Percentiles rank a stretch among this genome's conserved stretches.
These are phyloP conservation scores for Synaphobranchus kaupii DNA, from an alignment of 2,797 vertebrate species.

Conservation along the genomic window DNA sequence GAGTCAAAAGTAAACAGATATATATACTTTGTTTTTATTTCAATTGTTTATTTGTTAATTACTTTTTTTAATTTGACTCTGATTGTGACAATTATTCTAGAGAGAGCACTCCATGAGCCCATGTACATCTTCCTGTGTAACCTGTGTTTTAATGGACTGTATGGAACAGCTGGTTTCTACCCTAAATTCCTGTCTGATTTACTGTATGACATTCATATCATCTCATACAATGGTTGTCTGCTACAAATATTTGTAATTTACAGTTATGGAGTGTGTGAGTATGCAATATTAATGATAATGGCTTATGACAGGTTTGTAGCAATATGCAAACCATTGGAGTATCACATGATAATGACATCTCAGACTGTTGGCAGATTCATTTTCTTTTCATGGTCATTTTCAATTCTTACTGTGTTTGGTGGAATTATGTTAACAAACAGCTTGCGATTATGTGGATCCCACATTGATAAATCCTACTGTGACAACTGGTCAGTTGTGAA, in stretches of 20 bases:
- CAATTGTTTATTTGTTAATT: not conserved
- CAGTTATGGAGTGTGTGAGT: constrained; percentile 47
- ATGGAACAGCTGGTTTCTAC: constrained; percentile 34
- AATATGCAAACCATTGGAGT: constrained; percentile 64
- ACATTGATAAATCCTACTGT: constrained; percentile 55
- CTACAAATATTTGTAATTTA: constrained; percentile 29
- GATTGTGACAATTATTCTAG: constrained; percentile 16
- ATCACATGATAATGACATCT: constrained; percentile 57
- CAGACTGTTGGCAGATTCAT: not conserved
- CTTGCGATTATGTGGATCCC: not conserved
- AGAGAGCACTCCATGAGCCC: constrained; percentile 33
- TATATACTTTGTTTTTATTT: not conserved
- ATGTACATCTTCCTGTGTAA: constrained; percentile 35
- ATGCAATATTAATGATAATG: constrained; percentile 64
- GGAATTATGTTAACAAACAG: not conserved
- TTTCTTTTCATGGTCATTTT: not conserved
- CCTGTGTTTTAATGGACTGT: constrained; percentile 35
- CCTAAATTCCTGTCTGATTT: constrained; percentile 24
- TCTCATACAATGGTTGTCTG: constrained; percentile 56
- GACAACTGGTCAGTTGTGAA: constrained; percentile 64
- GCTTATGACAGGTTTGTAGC: constrained; percentile 67
- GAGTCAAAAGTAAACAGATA: not conserved
- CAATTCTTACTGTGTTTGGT: not conserved
- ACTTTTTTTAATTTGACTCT: constrained; percentile 18
- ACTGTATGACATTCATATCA: constrained; percentile 34